phyloP scores from a whole-genome alignment of 2,113 vertebrate species.

The Cryptomyrus ogoouensis region DNA sequence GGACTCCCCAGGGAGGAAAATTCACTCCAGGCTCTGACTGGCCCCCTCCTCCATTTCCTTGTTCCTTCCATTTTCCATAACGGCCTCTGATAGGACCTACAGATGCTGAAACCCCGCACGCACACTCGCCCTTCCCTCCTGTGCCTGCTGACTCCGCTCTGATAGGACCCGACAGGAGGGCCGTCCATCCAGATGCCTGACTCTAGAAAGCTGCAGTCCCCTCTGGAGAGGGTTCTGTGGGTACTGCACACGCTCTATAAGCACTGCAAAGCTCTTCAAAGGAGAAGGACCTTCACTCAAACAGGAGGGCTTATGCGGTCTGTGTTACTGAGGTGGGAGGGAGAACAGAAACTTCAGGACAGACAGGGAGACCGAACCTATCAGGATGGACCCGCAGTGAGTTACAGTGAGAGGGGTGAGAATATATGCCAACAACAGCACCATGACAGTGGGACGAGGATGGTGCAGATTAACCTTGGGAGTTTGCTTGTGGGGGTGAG shows the following conservation, averaged over 20 bases:
- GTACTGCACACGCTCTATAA: background rate
- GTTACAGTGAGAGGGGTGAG: background rate
- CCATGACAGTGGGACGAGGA: conserved; percentile 35
- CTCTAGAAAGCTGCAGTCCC: background rate
- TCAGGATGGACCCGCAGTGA: background rate
- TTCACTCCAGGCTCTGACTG: background rate
- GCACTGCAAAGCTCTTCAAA: background rate
- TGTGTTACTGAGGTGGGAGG: background rate
- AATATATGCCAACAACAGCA: conserved; percentile 39
- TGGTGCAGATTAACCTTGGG: conserved; percentile 64
- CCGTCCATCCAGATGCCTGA: background rate
- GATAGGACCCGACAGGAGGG: background rate
- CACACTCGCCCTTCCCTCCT: background rate
- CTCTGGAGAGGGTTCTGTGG: background rate
- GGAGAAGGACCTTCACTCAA: background rate
- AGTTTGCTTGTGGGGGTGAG: conserved; percentile 43
- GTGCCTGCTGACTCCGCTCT: background rate
- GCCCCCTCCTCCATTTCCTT: background rate
- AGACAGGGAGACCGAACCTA: background rate
- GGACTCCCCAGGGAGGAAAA: background rate
- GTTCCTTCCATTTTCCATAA: background rate
- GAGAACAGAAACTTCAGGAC: background rate
- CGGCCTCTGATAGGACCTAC: background rate
- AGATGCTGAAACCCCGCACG: background rate
- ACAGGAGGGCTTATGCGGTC: background rate